A percentile compares a stretch with the other conserved stretches of the same genome.
Evolutionary conservation across 1,140 invertebrate genomes (phyloP).

Genomic region (Ganaspis sp.): DNA sequence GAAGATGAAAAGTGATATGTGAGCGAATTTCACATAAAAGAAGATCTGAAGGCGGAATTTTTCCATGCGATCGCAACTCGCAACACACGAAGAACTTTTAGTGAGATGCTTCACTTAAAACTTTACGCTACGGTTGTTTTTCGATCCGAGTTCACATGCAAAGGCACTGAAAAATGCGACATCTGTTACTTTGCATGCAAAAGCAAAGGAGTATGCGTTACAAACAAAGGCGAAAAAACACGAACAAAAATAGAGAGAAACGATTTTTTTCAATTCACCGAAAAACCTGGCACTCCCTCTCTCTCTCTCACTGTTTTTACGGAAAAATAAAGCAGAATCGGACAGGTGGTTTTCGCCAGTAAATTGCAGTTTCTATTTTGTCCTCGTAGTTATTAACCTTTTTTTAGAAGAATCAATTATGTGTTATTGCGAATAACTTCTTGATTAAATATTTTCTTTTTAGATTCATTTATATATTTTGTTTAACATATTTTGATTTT

Average conservation of each 20-base stretch:
- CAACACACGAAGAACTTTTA: neutral
- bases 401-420: no score
- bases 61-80: neutral
- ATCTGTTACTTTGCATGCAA: conserved; percentile 7
- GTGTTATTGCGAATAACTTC: no score
- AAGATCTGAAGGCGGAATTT: neutral
- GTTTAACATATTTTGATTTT: no score
- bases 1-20: neutral
- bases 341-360: conserved; percentile 7
- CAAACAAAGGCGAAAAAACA: neutral
- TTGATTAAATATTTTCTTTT: no score
- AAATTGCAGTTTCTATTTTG: neutral
- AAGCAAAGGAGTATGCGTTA: neutral
- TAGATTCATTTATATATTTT: no score
- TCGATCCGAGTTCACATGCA: neutral
- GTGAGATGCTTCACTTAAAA: conserved; percentile 19
- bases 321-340: conserved; percentile 9
- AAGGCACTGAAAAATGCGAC: neutral
- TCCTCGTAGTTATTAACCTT: neutral
- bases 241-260: neutral
- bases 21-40: neutral
- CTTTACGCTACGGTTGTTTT: conserved; percentile 10
- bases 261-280: neutral
- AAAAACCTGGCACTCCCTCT: neutral
- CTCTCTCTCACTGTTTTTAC: neutral